A percentile compares a stretch with the other conserved stretches of the same genome.
phyloP scores from a whole-genome alignment of 1,140 invertebrate species.

The Bicyclus anynana region DNA sequence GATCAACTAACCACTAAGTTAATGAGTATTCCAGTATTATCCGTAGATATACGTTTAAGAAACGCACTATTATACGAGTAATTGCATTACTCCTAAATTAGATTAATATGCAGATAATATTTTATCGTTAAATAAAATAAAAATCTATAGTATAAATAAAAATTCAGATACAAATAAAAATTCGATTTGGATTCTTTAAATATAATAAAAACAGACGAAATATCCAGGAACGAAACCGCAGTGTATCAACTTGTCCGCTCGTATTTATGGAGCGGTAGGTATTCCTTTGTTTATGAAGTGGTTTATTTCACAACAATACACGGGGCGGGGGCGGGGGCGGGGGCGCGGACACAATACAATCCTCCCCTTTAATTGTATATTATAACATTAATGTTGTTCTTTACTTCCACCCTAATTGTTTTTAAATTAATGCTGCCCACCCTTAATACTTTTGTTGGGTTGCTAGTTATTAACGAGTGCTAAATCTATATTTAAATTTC shows the following conservation, averaged over 20 bases:
- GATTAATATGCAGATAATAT: too few species aligned
- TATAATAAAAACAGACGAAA: background rate
- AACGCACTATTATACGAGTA: too few species aligned
- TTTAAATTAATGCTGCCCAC: conserved; percentile 6
- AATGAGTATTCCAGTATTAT: too few species aligned
- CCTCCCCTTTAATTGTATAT: background rate
- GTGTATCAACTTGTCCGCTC: conserved; percentile 14
- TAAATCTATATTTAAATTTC: too few species aligned
- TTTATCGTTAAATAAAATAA: too few species aligned
- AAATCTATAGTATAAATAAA: too few species aligned
- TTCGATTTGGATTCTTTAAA: too few species aligned
- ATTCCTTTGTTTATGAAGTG: conserved; percentile 26
- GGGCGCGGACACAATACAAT: background rate
- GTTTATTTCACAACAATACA: conserved; percentile 12
- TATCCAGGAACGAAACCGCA: background rate
- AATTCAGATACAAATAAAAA: too few species aligned
- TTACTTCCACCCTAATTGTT: conserved; percentile 19
- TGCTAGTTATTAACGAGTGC: too few species aligned
- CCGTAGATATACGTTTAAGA: too few species aligned
- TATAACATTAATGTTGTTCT: conserved; percentile 9
- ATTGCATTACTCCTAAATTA: too few species aligned
- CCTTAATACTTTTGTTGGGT: conserved; percentile 1
- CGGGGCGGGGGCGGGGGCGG: background rate
- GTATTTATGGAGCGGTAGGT: conserved; percentile 22
- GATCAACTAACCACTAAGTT: too few species aligned